Base-by-base conservation (phyloP, 2,888 invertebrate genomes). In the Marasmarcha lunaedactyla region DNA sequence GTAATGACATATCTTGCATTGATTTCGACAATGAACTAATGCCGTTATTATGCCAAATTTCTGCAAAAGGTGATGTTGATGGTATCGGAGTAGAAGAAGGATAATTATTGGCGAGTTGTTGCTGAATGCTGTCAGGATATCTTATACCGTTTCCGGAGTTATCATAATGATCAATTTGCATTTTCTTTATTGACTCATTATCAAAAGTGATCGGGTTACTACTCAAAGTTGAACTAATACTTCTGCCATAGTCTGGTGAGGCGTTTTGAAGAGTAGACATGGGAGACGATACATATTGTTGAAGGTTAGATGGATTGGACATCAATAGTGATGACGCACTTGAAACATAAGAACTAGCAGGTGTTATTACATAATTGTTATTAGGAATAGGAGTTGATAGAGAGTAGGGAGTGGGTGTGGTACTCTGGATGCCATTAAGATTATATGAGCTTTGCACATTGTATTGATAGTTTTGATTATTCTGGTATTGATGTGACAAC, bases 101-200 rank as follows among this genome's bases (percentile, higher is more conserved):
- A 36, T 63, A 71, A 33, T 78, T 76, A 42, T 62, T 71, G 46
- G 66, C 68, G 50, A 69, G 72, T 45, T 73, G 77, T 39, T 63
- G 63, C 39, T 67, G 72, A 1, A 57, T 40, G 47, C 61, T 71
- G 10, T 52, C 47, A 0, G 73, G 72, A 52, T 71, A 78, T 46
- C 74, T 65, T 0, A 79, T 55, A 4, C 78, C 78, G 47, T 70
- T 74, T 3, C 62, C 71, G 11, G 78, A 69, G 46, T 79, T 83
- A 46, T 83, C 76, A 42, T 74, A 83, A 52, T 79, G 78, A 47
- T 81, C 77, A 38, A 77, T 71, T 48, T 71, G 70, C 46, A 78
- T 62, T 44, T 71, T 71, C 49, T 76, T 74, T 46, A 55, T 65
- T 11, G 51, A 49, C 2, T 72, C 70, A 33, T 42, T 63, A 10